phyloP scores from a whole-genome alignment of 37 sponge, comb jelly and placozoan species.

The Aplysina aerophoba region DNA sequence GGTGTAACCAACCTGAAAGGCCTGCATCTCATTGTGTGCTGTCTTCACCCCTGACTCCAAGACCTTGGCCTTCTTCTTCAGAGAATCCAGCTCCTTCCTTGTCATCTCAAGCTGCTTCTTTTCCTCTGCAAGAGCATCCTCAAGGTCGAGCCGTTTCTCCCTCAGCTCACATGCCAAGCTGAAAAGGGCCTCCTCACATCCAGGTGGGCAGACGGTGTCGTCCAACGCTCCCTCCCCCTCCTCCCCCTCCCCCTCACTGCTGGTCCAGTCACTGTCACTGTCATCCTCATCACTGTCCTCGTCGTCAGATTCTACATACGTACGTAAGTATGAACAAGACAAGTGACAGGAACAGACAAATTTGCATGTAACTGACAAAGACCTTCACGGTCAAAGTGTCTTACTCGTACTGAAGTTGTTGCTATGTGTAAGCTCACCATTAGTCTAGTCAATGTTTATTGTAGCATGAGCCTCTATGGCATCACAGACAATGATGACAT shows the following conservation, averaged over 20 bases:
- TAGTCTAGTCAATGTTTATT: too few relatives aligned
- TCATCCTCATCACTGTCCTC: conserved; percentile 69
- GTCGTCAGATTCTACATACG: conserved; percentile 32
- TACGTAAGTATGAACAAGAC: background rate
- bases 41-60: conserved; percentile 89
- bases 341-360: too few relatives aligned
- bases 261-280: conserved; percentile 56
- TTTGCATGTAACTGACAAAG: too few relatives aligned
- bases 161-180: conserved; percentile 75
- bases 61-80: conserved; percentile 91
- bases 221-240: conserved; percentile 74
- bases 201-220: conserved; percentile 90
- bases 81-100: conserved; percentile 83
- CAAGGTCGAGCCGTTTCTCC: conserved; percentile 86
- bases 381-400: too few relatives aligned
- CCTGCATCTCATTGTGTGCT: conserved; percentile 86
- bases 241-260: conserved; percentile 64
- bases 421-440: too few relatives aligned
- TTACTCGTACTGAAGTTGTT: too few relatives aligned
- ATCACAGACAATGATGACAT: too few relatives aligned
- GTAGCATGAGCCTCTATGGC: too few relatives aligned
- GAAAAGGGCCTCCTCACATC: conserved; percentile 88
- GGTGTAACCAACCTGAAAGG: conserved; percentile 48
- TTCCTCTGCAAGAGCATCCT: conserved; percentile 87
- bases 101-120: conserved; percentile 77